A percentile compares a stretch with the other conserved stretches of the same genome.
phyloP scores from a whole-genome alignment of 2,888 invertebrate species.

The Chydorus sphaericus region DNA sequence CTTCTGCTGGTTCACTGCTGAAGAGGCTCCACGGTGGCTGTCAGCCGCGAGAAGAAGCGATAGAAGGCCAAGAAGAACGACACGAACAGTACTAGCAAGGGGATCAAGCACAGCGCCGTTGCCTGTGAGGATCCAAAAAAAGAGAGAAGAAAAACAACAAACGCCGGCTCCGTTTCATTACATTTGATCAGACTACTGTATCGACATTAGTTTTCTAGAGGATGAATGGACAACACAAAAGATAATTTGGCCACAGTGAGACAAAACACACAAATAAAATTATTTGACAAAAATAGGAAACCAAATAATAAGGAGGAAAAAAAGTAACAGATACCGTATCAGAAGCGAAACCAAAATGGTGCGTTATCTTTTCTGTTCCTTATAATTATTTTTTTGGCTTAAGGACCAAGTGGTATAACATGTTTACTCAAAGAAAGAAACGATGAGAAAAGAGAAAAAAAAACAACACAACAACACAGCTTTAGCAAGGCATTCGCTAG shows the following conservation, averaged over 20 bases:
- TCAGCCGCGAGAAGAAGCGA: conserved; percentile 11
- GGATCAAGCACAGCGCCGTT: conserved; percentile 11
- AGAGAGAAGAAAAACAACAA: background rate
- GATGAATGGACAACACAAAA: no score
- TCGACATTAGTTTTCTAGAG: background rate
- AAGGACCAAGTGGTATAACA: no score
- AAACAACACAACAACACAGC: background rate
- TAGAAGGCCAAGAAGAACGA: conserved; percentile 14
- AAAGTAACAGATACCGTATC: background rate
- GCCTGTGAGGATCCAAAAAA: background rate
- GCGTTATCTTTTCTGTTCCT: background rate
- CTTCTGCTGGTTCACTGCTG: background rate
- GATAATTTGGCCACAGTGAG: no score
- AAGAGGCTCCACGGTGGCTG: conserved; percentile 10
- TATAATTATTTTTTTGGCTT: no score
- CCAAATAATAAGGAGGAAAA: background rate
- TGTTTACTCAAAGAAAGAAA: no score
- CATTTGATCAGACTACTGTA: background rate
- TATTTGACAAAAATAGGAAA: no score
- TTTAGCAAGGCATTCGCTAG: background rate
- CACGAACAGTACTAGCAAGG: conserved; percentile 11
- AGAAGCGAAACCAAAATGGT: no score
- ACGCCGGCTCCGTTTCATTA: background rate
- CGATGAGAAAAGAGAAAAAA: background rate
- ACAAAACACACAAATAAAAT: no score